Evolutionary conservation across 2,797 vertebrate species (phyloP).

Genomic region (Otolemur crassicaudatus): DNA sequence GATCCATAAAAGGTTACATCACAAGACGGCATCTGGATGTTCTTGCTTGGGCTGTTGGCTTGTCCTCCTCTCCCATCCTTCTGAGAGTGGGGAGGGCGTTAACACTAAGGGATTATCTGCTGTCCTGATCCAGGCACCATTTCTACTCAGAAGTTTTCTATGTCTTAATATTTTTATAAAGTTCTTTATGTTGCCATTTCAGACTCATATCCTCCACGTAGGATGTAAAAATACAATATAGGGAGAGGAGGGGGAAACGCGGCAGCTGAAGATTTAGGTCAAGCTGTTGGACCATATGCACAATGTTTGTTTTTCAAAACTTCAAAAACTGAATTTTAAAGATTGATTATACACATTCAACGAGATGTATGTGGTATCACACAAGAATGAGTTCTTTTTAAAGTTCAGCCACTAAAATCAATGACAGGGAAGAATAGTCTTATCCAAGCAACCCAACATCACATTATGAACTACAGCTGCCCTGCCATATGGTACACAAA

Average conservation of each 20-base stretch:
- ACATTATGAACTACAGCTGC: background rate
- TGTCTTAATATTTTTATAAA: constrained; percentile 5
- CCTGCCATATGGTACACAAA: background rate
- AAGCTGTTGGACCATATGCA: background rate
- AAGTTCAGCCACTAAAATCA: background rate
- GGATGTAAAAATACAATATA: background rate
- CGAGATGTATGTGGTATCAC: background rate
- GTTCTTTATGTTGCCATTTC: background rate
- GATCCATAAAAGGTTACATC: background rate
- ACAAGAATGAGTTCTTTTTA: constrained; percentile 25
- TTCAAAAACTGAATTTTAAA: constrained; percentile 44
- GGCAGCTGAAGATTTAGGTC: constrained; percentile 23
- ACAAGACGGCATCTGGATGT: background rate
- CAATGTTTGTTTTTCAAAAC: constrained; percentile 16
- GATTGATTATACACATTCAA: constrained; percentile 18
- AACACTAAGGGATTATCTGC: background rate
- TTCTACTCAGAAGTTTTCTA: background rate
- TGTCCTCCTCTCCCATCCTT: background rate
- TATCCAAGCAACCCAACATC: background rate
- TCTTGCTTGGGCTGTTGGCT: background rate
- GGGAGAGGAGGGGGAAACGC: background rate
- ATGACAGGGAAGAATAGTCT: background rate
- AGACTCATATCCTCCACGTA: background rate
- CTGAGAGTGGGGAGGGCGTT: background rate
- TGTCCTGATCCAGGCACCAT: background rate